phyloP scores from a whole-genome alignment of 2,888 invertebrate genomes.

The Parapristionchus giblindavisi region DNA sequence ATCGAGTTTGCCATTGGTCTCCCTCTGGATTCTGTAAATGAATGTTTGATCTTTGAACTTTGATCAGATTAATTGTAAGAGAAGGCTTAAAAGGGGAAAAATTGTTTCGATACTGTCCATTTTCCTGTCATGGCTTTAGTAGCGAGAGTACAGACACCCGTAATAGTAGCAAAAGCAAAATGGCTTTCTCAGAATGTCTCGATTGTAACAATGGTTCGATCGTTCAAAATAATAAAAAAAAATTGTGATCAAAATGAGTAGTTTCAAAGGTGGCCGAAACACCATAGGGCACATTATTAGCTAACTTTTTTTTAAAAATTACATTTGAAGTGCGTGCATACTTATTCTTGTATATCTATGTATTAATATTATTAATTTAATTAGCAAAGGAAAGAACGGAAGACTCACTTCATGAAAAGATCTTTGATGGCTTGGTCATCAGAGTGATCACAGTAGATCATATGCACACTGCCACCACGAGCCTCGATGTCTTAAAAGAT shows the following conservation, averaged over 20 bases:
- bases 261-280: too few species aligned
- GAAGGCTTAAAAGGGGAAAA: neutral
- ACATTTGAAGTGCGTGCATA: too few species aligned
- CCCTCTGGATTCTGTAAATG: conserved; percentile 23
- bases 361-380: neutral
- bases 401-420: conserved; percentile 20
- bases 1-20: conserved; percentile 41
- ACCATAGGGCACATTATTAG: too few species aligned
- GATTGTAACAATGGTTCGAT: too few species aligned
- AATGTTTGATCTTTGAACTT: neutral
- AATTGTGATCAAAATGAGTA: too few species aligned
- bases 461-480: conserved; percentile 70
- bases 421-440: conserved; percentile 69
- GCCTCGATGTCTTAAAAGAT: conserved; percentile 64
- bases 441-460: conserved; percentile 71
- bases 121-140: too few species aligned
- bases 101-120: too few species aligned
- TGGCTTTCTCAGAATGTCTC: too few species aligned
- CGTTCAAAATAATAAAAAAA: too few species aligned
- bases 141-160: too few species aligned
- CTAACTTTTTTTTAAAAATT: too few species aligned
- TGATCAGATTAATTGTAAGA: neutral
- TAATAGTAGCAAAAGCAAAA: too few species aligned
- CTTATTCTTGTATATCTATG: neutral
- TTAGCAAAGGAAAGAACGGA: neutral